Base-by-base conservation (phyloP, 2,797 vertebrate species). In the Smutsia gigantea region DNA sequence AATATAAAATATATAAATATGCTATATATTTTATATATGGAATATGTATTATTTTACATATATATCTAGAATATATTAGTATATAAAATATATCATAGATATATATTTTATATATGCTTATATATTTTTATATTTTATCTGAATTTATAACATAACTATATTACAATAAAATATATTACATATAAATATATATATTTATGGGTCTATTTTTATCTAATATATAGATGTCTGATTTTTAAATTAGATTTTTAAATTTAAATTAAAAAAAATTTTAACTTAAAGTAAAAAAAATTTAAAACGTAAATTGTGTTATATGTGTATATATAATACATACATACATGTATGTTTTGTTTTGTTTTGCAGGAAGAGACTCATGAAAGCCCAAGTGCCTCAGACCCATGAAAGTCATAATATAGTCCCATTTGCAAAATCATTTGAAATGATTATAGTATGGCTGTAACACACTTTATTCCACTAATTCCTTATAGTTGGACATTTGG, bases 301-400 rank as follows among this genome's bases (percentile, higher is more conserved):
- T n/a, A 42, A 42, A 27, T 75, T 9, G 8, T 71, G 18, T 46
- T 8, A 74, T 10, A 19, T 57, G 7, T 63, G 37, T 15, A 12
- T 63, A n/a, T 6, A 69, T 25, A 8, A 7, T 59, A 31, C n/a
- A 49, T 13, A 12, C 31, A 18, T 19, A 1, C 13, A 27, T 23
- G 17, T 18, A 6, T 39, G 27, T 10, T 11, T 49, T 61, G 42
- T 81, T 75, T 81, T 29, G 42, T 46, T 34, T 31, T 42, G n/a
- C 37, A 23, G 9, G 4, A 61, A 89, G 12, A 1, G 7, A n/a
- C 1, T 5, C 3, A 7, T 5, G 25, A 66, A 25, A 7, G 5
- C 4, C 21, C 34, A 68, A 2, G 13, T 39, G 29, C 66, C 14
- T 31, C 55, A n/a, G 29, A n/a, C 11, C 23, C 29, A 25, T 21